phyloP scores from a whole-genome alignment of 2,888 invertebrate genomes.

The Dolichopus griseipennis region DNA sequence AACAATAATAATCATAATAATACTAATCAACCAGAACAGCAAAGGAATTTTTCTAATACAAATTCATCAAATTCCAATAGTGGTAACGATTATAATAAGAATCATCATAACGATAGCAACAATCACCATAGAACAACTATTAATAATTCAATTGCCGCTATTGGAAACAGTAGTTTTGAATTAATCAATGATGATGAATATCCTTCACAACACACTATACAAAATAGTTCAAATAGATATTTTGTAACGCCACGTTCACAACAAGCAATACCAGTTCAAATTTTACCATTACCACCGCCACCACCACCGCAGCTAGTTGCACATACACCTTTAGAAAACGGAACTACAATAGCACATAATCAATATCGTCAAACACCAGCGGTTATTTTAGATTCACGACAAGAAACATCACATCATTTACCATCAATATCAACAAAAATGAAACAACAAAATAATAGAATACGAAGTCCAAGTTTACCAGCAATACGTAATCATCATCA shows the following conservation, averaged over 20 bases:
- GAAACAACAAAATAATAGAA: constrained; percentile 13
- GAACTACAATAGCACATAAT: not conserved
- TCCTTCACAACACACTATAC: not conserved
- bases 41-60: constrained; percentile 2
- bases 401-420: constrained; percentile 15
- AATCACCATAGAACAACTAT: not conserved
- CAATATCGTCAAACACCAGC: constrained; percentile 1
- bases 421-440: constrained; percentile 14
- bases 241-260: constrained; percentile 9
- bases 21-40: not conserved
- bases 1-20: not conserved
- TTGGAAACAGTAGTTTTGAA: constrained; percentile 15
- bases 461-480: constrained; percentile 59
- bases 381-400: constrained; percentile 11
- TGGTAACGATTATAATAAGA: not conserved
- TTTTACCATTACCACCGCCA: not conserved
- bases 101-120: not conserved
- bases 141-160: not conserved
- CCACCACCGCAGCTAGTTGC: constrained; percentile 22
- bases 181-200: constrained; percentile 16
- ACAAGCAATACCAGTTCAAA: not conserved
- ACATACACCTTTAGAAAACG: constrained; percentile 18
- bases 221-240: constrained; percentile 10
- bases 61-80: not conserved
- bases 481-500: constrained; percentile 47